These are phyloP conservation scores for Chrysomallon squamiferum DNA, from an alignment of 1,140 invertebrate genomes.

Conservation along the genomic window DNA sequence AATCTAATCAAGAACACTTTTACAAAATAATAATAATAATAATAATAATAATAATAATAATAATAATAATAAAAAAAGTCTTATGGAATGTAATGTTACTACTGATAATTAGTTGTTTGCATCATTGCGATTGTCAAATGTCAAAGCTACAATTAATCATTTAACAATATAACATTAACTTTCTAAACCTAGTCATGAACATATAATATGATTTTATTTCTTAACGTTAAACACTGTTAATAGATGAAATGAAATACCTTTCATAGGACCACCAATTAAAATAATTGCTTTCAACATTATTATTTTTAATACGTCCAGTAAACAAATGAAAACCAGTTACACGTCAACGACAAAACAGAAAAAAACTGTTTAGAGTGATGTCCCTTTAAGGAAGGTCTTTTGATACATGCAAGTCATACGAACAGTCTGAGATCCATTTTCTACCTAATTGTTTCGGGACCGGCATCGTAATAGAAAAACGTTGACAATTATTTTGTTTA, in stretches of 20 bases:
- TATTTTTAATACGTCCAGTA: neutral
- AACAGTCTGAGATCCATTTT: neutral
- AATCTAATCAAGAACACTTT: neutral
- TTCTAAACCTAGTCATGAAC: neutral
- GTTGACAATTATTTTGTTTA: no score
- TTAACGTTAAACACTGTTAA: neutral
- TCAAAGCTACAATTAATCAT: no score
- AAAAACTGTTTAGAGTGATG: neutral
- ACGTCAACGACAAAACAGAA: neutral
- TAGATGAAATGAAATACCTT: conserved; percentile 67
- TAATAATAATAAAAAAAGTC: neutral
- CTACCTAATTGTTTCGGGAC: neutral
- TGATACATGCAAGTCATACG: neutral
- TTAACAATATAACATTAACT: neutral
- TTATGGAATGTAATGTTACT: neutral
- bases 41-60: neutral
- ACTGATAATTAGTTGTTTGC: no score
- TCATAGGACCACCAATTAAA: conserved; percentile 72
- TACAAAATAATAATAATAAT: neutral
- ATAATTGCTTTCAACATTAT: conserved; percentile 70
- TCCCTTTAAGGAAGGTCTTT: neutral
- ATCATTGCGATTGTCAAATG: no score
- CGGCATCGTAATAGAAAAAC: no score
- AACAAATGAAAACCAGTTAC: neutral
- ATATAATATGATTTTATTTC: neutral